Base-by-base conservation (phyloP, 2,888 invertebrate genomes). In the Endotricha flammealis region DNA sequence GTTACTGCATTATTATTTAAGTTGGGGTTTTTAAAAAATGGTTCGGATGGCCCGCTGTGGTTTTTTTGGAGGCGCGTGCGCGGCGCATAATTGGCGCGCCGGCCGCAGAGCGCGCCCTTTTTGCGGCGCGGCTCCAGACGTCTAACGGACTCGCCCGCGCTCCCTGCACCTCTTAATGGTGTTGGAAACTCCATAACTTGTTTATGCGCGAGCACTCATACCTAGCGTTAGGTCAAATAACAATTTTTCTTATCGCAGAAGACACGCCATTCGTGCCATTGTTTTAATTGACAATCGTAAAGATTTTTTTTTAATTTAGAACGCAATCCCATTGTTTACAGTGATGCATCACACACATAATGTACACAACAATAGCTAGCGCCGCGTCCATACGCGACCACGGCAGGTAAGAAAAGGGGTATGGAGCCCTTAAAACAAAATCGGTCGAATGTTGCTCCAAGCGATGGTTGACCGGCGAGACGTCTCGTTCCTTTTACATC, bases 1-100 rank as follows among this genome's bases (percentile, higher is more conserved):
- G 86, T 86, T 85, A 81, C 78, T 80, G 85, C 85, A 85, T 83
- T 85, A 85, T 86, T 86, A 85, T 85, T 83, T 82, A 78, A 76
- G 73, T 60, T 72, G 64, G 66, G 62, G 51, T 70, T 77, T 79
- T 82, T 74, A 76, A 71, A 76, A 81, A 78, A 81, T 79, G 74
- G 73, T 65, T 72, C 53, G 69, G 68, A 75, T 78, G 71, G 73
- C 65, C 63, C 60, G 61, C 51, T 60, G 58, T 68, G 53, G 57
- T 75, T 82, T 81, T 80, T 82, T 81, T 77, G 74, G 70, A 61
- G 80, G 83, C 85, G 85, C 86, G 86, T 85, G 85, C 85, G 81
- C 81, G 41, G 55, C 48, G 68, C 72, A 72, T 85, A 79, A 83
- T 80, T 79, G 82, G 80, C 75, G 67, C 59, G 68, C 66, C 65